phyloP scores from a whole-genome alignment of 2,113 vertebrate species.

The Henicopernis longicauda region DNA sequence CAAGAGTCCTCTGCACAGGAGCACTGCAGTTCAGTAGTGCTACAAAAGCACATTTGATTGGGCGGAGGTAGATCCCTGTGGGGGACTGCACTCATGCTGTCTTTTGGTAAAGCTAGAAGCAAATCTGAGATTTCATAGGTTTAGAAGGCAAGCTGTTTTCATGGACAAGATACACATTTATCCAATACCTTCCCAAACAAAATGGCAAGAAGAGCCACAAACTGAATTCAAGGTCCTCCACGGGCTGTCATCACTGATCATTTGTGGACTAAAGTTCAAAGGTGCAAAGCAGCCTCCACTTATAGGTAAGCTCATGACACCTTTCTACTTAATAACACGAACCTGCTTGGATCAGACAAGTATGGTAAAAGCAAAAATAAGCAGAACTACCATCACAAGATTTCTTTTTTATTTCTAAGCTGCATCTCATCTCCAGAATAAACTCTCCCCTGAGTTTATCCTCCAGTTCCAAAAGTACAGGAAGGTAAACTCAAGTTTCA shows the following conservation, averaged over 20 bases:
- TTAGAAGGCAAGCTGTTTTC: background rate
- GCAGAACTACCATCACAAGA: background rate
- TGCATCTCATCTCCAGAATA: background rate
- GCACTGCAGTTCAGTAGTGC: background rate
- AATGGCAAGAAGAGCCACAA: background rate
- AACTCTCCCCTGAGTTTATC: background rate
- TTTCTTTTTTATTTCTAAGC: background rate
- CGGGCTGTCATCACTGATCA: accelerated
- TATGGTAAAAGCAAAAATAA: background rate
- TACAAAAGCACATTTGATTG: background rate
- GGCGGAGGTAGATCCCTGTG: background rate
- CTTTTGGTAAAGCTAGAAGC: background rate
- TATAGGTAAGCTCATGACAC: background rate
- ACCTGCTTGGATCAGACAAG: background rate
- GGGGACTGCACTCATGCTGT: background rate
- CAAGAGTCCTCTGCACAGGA: background rate
- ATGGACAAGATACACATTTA: background rate
- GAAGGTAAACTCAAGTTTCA: background rate
- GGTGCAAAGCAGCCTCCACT: background rate
- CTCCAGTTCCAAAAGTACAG: background rate
- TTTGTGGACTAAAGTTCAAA: background rate
- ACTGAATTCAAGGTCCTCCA: background rate
- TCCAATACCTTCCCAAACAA: background rate
- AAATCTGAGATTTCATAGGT: background rate
- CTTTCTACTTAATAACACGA: background rate